A percentile compares a stretch with the other conserved stretches of the same genome.
Evolutionary conservation across 2,888 invertebrate genomes (phyloP).

Genomic region (Macaria liturata): DNA sequence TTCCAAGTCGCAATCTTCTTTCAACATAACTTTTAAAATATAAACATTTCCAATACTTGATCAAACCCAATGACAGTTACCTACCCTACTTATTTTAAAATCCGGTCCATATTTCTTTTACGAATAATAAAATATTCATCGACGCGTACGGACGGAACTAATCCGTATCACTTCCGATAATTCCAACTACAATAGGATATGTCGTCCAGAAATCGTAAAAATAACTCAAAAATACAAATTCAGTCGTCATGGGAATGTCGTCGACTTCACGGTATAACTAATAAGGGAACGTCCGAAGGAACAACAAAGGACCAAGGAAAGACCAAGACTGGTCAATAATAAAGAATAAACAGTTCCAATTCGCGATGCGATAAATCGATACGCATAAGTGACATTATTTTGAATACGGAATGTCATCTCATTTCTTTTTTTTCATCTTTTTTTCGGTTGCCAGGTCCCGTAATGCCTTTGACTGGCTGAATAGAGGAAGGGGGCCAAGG

Average conservation of each 20-base stretch:
- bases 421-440: conserved; percentile 51
- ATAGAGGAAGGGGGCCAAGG: conserved; percentile 68
- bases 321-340: conserved; percentile 26
- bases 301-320: conserved; percentile 38
- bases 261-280: conserved; percentile 70
- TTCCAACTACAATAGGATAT: conserved; percentile 56
- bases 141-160: conserved; percentile 62
- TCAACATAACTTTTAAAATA: too few species aligned
- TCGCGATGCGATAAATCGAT: conserved; percentile 71
- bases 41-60: too few species aligned
- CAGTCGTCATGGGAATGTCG: conserved; percentile 79
- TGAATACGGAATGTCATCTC: conserved; percentile 74
- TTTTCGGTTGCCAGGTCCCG: conserved; percentile 45
- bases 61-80: too few species aligned
- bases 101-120: not conserved
- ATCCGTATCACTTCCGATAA: conserved; percentile 71
- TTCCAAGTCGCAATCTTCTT: too few species aligned
- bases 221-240: conserved; percentile 65
- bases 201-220: conserved; percentile 65
- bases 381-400: conserved; percentile 78
- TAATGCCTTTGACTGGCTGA: conserved; percentile 39
- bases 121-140: conserved; percentile 42
- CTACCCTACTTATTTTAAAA: conserved; percentile 8
- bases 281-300: conserved; percentile 58
- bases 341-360: conserved; percentile 57